Percentiles rank a stretch among this genome's conserved stretches.
phyloP scores from a whole-genome alignment of 2,888 invertebrate species.

The Catocala nupta region DNA sequence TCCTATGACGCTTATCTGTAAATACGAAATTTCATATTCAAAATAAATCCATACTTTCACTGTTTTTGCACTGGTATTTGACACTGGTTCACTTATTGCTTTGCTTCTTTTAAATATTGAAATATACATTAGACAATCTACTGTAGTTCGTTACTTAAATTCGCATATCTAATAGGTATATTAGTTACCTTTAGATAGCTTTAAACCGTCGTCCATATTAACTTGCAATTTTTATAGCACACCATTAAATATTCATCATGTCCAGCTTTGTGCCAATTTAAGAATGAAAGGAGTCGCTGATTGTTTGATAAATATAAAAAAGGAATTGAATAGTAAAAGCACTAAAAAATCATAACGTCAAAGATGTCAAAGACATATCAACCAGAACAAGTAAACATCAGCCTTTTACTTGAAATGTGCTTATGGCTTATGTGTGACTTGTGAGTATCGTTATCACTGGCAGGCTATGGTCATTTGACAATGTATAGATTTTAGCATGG shows the following conservation, averaged over 20 bases:
- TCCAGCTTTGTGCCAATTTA: conserved; percentile 66
- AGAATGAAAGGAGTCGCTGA: conserved; percentile 67
- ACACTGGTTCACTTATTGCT: too few species aligned
- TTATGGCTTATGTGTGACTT: conserved; percentile 7
- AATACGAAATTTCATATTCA: conserved; percentile 11
- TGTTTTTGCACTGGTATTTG: background rate
- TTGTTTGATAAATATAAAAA: conserved; percentile 74
- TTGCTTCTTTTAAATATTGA: too few species aligned
- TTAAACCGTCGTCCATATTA: conserved; percentile 80
- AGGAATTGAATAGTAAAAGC: conserved; percentile 72
- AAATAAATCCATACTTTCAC: background rate
- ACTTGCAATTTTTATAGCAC: conserved; percentile 82
- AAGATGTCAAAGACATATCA: conserved; percentile 77
- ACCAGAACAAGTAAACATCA: conserved; percentile 72
- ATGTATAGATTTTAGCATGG: too few species aligned
- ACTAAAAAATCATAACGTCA: conserved; percentile 85
- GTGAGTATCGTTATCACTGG: too few species aligned
- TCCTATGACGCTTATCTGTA: conserved; percentile 81
- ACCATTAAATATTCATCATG: conserved; percentile 47
- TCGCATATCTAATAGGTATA: background rate
- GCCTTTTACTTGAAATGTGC: conserved; percentile 62
- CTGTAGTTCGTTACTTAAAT: background rate
- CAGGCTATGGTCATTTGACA: background rate
- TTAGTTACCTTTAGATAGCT: conserved; percentile 73
- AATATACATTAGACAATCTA: background rate